Evolutionary conservation across 1,140 invertebrate genomes (phyloP).

Genomic region (Coptotermes formosanus): DNA sequence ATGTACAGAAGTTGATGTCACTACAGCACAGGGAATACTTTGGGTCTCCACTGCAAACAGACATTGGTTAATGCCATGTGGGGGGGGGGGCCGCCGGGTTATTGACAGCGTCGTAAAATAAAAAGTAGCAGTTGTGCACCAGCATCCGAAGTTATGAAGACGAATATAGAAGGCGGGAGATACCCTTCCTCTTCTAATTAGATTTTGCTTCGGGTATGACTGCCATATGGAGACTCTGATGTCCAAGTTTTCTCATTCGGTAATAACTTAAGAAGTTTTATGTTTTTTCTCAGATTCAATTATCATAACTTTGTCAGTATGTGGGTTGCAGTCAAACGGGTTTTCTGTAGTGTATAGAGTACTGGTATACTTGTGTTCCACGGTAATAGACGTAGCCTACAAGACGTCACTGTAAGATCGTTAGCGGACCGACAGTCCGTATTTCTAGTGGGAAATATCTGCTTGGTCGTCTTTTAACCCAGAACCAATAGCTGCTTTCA

Average conservation of each 20-base stretch:
- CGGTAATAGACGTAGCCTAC: neutral
- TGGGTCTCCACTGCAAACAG: too few relatives aligned
- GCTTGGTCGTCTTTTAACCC: too few relatives aligned
- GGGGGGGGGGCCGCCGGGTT: too few relatives aligned
- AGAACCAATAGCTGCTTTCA: too few relatives aligned
- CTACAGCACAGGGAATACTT: too few relatives aligned
- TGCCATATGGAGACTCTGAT: neutral
- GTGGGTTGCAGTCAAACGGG: conserved; percentile 6
- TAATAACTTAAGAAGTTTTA: neutral
- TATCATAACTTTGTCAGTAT: neutral
- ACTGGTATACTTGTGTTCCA: neutral
- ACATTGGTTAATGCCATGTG: too few relatives aligned
- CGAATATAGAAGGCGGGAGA: neutral
- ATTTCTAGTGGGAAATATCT: too few relatives aligned
- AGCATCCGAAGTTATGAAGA: neutral
- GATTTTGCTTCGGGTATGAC: neutral
- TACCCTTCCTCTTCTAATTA: neutral
- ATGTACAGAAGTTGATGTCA: too few relatives aligned
- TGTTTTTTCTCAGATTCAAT: neutral
- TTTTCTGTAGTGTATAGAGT: neutral
- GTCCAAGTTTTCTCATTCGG: neutral
- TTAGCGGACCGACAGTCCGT: neutral
- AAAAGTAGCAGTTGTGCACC: neutral
- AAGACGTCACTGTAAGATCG: neutral
- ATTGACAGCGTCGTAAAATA: too few relatives aligned